Conservation (phyloP, 1,140 invertebrate genomes). For the Lepidurus apus region DNA sequence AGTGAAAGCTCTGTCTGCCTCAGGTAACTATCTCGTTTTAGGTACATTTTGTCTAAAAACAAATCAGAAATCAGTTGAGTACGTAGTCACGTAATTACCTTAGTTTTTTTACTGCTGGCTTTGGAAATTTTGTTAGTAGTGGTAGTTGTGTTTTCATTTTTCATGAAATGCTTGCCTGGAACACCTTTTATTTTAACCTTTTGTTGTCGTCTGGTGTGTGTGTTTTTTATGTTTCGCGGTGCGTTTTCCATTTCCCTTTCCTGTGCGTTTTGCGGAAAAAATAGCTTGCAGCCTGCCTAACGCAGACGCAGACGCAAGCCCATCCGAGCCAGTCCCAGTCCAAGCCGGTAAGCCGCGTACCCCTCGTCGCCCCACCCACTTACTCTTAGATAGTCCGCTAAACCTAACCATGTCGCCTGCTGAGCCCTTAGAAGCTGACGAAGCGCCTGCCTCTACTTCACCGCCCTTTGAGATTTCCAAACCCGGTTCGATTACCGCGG, state of each 20-base stretch:
- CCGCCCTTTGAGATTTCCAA: constrained; percentile 3
- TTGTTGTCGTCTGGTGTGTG: neutral
- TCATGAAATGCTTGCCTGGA: too few species aligned
- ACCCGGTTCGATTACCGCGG: constrained; percentile 33
- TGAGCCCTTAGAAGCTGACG: constrained; percentile 13
- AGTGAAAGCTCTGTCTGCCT: constrained; percentile 26
- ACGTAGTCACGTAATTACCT: neutral
- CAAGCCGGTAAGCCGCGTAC: neutral
- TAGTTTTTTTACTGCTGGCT: neutral
- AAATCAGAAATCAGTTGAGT: neutral
- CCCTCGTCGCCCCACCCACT: constrained; percentile 8
- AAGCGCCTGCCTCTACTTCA: constrained; percentile 25
- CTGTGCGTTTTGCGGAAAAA: neutral
- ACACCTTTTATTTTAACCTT: too few species aligned
- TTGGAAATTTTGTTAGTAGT: too few species aligned
- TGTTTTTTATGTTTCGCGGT: neutral
- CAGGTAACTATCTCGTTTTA: neutral
- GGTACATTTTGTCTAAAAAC: neutral
- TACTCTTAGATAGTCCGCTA: constrained; percentile 4
- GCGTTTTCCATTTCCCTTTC: neutral
- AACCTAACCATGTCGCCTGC: constrained; percentile 16
- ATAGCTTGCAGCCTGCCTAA: neutral
- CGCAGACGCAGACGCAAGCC: neutral
- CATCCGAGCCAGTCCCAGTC: neutral
- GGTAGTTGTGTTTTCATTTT: too few species aligned